Percentiles rank a stretch among this genome's conserved stretches.
phyloP scores from a whole-genome alignment of 2,888 invertebrate genomes.

The Apodemia zela region DNA sequence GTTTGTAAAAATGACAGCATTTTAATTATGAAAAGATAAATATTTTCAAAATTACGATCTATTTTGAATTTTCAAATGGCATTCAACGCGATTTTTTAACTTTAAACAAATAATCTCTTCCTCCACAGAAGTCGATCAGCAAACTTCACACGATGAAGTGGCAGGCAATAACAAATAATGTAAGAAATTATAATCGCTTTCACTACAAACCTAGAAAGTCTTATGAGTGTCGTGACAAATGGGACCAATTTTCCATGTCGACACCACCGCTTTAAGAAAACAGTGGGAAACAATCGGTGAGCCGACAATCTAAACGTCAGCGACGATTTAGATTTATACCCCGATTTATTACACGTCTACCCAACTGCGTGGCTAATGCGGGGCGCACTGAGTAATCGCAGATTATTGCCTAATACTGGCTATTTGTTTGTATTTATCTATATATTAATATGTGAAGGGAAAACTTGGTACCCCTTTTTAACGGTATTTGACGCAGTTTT shows the following conservation, averaged over 20 bases:
- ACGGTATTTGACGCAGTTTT: too few relatives aligned
- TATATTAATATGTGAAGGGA: neutral
- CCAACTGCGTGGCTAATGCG: conserved; percentile 29
- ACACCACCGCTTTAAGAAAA: conserved; percentile 38
- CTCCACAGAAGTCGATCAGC: neutral
- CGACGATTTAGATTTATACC: conserved; percentile 70
- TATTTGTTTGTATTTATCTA: conserved; percentile 25
- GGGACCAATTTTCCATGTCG: conserved; percentile 32
- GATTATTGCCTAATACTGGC: conserved; percentile 29
- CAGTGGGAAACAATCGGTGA: conserved; percentile 45
- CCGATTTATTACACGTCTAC: conserved; percentile 49
- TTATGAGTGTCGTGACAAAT: conserved; percentile 26
- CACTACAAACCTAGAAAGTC: conserved; percentile 10
- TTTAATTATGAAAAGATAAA: too few relatives aligned
- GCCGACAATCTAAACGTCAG: conserved; percentile 51
- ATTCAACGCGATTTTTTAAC: too few relatives aligned
- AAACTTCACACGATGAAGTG: conserved; percentile 1
- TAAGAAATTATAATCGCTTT: conserved; percentile 7
- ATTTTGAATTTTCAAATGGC: too few relatives aligned
- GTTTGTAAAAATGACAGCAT: too few relatives aligned
- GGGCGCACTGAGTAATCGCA: conserved; percentile 26
- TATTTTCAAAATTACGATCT: too few relatives aligned
- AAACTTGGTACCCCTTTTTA: neutral
- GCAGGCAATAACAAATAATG: conserved; percentile 5
- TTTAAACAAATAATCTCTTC: too few relatives aligned